Conservation (phyloP, 2,888 invertebrate genomes). For the Polymixis lichenea region DNA sequence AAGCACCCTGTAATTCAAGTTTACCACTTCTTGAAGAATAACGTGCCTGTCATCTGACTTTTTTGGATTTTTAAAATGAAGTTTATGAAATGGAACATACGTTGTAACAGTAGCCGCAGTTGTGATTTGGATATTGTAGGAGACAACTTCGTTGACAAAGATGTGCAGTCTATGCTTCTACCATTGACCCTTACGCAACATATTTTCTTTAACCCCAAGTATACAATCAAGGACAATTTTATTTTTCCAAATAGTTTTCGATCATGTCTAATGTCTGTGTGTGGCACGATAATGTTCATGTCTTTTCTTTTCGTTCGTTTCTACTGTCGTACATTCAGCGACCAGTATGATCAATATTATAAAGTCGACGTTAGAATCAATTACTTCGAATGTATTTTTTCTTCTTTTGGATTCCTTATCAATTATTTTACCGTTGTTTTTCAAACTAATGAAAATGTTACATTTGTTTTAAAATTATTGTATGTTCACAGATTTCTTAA, state of each 20-base stretch:
- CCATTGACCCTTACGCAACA: conserved; percentile 17
- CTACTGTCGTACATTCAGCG: not conserved
- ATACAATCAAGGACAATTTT: conserved; percentile 12
- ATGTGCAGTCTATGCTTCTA: conserved; percentile 25
- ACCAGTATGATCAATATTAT: not conserved
- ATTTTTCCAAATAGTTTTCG: conserved; percentile 2
- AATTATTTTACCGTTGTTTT: not conserved
- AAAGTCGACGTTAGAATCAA: not conserved
- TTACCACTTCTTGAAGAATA: too few species aligned
- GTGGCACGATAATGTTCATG: not conserved
- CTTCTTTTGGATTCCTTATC: not conserved
- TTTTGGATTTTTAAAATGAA: not conserved
- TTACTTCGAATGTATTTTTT: not conserved
- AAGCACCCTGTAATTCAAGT: too few species aligned
- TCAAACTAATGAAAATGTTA: not conserved
- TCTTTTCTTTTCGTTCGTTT: not conserved
- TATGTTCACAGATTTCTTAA: conserved; percentile 21
- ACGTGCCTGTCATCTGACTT: too few species aligned
- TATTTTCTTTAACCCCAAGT: conserved; percentile 11
- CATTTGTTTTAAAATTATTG: conserved; percentile 13
- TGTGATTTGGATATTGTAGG: too few species aligned
- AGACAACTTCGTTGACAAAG: conserved; percentile 18
- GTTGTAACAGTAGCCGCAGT: not conserved
- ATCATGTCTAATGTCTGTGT: conserved; percentile 11
- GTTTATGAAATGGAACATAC: not conserved